phyloP scores from a whole-genome alignment of 1,140 invertebrate genomes.

The Trachymyrmex cornetzi region DNA sequence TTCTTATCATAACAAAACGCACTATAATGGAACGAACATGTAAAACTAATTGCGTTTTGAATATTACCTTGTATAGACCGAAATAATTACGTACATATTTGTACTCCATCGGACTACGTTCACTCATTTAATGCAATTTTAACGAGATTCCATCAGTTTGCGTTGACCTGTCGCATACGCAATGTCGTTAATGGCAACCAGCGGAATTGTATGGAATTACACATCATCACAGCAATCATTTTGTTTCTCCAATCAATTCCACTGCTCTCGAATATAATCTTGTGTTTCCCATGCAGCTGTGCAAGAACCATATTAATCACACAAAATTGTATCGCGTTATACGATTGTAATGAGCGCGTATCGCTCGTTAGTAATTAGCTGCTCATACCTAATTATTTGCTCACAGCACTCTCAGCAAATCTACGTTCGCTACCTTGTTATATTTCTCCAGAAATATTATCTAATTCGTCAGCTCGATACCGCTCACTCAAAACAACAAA shows the following conservation, averaged over 20 bases:
- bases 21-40: slow-evolving; percentile 22
- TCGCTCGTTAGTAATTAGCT: slow-evolving; percentile 45
- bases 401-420: background rate
- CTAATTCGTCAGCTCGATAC: background rate
- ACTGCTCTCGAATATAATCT: slow-evolving; percentile 16
- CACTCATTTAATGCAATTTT: slow-evolving; percentile 31
- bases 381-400: slow-evolving; percentile 34
- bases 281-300: background rate
- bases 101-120: background rate
- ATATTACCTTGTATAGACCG: slow-evolving; percentile 35
- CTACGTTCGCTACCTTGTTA: background rate
- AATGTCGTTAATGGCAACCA: slow-evolving; percentile 42
- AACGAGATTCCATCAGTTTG: slow-evolving; percentile 46
- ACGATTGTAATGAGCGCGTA: slow-evolving; percentile 26
- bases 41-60: slow-evolving; percentile 47
- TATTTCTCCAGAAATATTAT: background rate
- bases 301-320: slow-evolving; percentile 41
- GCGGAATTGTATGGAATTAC: slow-evolving; percentile 41
- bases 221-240: slow-evolving; percentile 44
- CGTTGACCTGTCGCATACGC: slow-evolving; percentile 27
- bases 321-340: slow-evolving; percentile 27
- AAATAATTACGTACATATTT: slow-evolving; percentile 53
- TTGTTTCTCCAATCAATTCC: slow-evolving; percentile 44
- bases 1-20: slow-evolving; percentile 8
- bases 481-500: background rate